Base-by-base conservation (phyloP, 2,113 vertebrate species). In the Eurystomus gularis region DNA sequence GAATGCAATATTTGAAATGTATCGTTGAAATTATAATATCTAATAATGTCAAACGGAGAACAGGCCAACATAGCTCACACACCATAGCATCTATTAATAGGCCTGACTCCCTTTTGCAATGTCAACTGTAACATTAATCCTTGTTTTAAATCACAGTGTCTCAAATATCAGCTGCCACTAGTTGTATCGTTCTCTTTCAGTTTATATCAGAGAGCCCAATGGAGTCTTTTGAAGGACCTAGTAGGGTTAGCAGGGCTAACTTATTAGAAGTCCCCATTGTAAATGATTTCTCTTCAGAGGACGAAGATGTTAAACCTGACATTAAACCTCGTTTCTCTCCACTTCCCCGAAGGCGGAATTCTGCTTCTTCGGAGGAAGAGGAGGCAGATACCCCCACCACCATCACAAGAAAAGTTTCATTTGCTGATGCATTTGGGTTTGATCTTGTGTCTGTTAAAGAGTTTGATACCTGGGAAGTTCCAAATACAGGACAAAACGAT, bases 391-490 rank as follows among this genome's bases (percentile, higher is more conserved):
- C 89, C 8, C 97, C 98, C 16, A 62, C 94, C 23, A 97, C 93
- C 28, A 82, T 96, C 9, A 62, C 97, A 76, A 98, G 99, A 94
- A 99, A 98, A 97, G 99, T 99, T 96, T 99, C 99, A 3, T 99
- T 99, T 79, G 99, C 99, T 24, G 99, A 99, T 92, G 98, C 98
- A 5, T 99, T 99, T 94, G 99, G 99, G 68, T 98, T 99, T 86
- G 97, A 99, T 96, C 98, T 99, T 85, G 99, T 99, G 64, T 99
- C 99, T 10, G 98, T 99, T 79, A 99, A 99, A 97, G 99, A 99
- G 97, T 99, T 99, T 13, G 97, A 99, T 94, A 98, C 82, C 62
- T 98, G 97, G 92, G 98, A 98, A 31, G 70, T 88, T 97, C 93
- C 98, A 10, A 97, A 62, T 84, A 49, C 71, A 87, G 96, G 96